Percentiles rank a stretch among this genome's conserved stretches.
Conservation (phyloP, 1,140 invertebrate genomes). For the Diorhabda sublineata region DNA sequence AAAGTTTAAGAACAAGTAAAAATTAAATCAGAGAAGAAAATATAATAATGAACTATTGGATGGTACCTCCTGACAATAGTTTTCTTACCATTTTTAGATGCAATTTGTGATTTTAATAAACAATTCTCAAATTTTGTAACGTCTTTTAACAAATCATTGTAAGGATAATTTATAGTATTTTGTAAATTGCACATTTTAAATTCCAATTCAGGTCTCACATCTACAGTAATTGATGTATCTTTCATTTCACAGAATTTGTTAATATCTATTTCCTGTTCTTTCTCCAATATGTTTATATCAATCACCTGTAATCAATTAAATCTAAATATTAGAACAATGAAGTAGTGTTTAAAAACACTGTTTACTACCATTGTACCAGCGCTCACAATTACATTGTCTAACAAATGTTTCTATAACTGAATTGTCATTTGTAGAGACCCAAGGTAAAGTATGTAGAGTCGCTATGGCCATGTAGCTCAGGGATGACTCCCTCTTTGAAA, state of each 20-base stretch:
- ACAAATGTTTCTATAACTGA: too few species aligned
- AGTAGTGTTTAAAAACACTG: too few species aligned
- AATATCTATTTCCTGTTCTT: constrained; percentile 29
- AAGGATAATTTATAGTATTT: constrained; percentile 36
- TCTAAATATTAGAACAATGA: too few species aligned
- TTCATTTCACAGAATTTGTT: constrained; percentile 25
- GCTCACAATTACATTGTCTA: too few species aligned
- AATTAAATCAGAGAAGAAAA: too few species aligned
- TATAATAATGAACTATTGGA: constrained; percentile 12
- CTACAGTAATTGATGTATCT: constrained; percentile 27
- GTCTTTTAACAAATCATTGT: constrained; percentile 28
- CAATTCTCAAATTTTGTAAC: constrained; percentile 20
- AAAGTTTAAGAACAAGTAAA: too few species aligned
- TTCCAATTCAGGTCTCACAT: constrained; percentile 37
- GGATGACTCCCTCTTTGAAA: too few species aligned
- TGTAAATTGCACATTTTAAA: constrained; percentile 51
- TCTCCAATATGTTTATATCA: constrained; percentile 32
- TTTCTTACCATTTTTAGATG: constrained; percentile 26
- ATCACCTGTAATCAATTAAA: constrained; percentile 27
- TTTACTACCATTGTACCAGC: too few species aligned
- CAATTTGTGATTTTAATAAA: constrained; percentile 21
- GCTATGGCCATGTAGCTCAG: too few species aligned
- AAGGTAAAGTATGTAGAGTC: too few species aligned
- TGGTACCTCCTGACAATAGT: constrained; percentile 16
- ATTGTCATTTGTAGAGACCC: too few species aligned